These are phyloP conservation scores for Pantherophis vulpinus DNA, from an alignment of 2,797 vertebrate species.

Conservation along the genomic window DNA sequence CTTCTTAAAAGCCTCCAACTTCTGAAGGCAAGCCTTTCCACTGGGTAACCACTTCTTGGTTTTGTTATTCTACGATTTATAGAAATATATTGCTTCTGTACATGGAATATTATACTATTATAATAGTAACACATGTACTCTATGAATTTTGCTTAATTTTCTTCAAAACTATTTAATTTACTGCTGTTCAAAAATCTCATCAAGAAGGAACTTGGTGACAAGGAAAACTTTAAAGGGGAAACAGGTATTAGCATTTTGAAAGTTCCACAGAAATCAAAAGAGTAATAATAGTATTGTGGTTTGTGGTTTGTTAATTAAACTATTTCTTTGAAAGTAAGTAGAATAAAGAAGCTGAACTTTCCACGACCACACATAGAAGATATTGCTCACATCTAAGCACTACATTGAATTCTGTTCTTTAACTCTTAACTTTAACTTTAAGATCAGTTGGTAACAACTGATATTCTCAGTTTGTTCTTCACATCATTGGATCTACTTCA, in stretches of 20 bases:
- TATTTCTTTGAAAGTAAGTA: constrained; percentile 48
- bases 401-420: neutral
- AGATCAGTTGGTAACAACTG: neutral
- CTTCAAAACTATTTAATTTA: neutral
- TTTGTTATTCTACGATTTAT: neutral
- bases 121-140: neutral
- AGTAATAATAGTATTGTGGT: constrained; percentile 57
- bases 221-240: constrained; percentile 62
- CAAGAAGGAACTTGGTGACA: constrained; percentile 63
- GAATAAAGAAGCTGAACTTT: constrained; percentile 30
- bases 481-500: neutral
- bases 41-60: neutral
- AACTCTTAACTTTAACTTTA: too few relatives aligned
- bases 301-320: constrained; percentile 61
- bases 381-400: neutral
- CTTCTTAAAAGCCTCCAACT: neutral
- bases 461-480: neutral
- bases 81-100: neutral
- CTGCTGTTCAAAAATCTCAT: neutral
- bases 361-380: neutral
- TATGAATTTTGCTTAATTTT: neutral
- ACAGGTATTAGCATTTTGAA: constrained; percentile 56
- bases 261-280: constrained; percentile 57
- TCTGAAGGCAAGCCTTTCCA: neutral
- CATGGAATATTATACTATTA: neutral